phyloP scores from a whole-genome alignment of 2,888 invertebrate species.

The Linnaemya tessellans region DNA sequence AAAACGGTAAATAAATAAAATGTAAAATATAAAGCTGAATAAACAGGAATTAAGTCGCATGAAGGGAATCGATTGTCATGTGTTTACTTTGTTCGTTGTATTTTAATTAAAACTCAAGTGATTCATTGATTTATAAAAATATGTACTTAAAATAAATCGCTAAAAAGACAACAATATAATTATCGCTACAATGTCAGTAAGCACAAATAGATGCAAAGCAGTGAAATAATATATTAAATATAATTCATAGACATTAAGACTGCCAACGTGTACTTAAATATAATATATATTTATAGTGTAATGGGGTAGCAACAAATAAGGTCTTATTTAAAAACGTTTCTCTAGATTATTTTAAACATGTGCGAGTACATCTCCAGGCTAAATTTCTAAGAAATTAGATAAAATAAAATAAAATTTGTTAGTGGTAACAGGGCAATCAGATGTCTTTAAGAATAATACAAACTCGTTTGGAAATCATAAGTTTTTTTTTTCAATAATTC shows the following conservation, averaged over 20 bases:
- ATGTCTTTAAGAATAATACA: neutral
- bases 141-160: neutral
- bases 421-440: neutral
- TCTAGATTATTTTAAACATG: no score
- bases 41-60: neutral
- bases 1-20: neutral
- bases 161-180: neutral
- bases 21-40: neutral
- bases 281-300: no score
- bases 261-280: no score
- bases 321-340: no score
- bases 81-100: neutral
- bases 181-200: neutral
- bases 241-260: no score
- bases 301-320: no score
- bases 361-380: no score
- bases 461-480: slow-evolving; percentile 9
- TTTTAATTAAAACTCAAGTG: neutral
- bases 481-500: slow-evolving; percentile 29
- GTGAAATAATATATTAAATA: no score
- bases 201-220: neutral
- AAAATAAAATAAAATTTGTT: neutral
- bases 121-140: neutral
- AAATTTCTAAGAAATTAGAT: no score
- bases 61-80: neutral